Evolutionary conservation across 2,113 vertebrate genomes (phyloP).

Genomic region (Laticauda laticaudata): DNA sequence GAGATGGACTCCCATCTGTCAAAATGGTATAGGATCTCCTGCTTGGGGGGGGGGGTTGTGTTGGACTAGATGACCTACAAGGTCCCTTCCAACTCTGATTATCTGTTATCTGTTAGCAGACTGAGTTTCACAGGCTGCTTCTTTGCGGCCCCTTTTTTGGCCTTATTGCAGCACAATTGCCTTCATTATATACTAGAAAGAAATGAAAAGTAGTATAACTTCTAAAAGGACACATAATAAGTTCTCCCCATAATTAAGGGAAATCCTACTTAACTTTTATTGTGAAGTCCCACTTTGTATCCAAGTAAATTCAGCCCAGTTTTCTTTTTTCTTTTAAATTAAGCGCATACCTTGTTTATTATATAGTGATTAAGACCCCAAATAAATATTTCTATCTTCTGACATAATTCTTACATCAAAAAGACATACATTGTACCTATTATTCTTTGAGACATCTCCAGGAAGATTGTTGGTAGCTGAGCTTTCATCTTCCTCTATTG

Average conservation of each 20-base stretch:
- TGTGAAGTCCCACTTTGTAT: not conserved
- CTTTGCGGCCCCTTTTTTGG: not conserved
- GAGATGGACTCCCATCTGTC: too few species aligned
- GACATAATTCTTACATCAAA: not conserved
- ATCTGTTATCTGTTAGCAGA: not conserved
- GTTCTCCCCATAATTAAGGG: not conserved
- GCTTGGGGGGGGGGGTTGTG: too few species aligned
- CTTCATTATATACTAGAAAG: not conserved
- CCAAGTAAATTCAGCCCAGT: not conserved
- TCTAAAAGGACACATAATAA: not conserved
- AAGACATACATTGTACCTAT: not conserved
- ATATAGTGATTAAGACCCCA: not conserved
- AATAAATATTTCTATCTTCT: not conserved
- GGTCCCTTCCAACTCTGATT: too few species aligned
- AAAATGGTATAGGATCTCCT: too few species aligned
- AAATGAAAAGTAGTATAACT: not conserved
- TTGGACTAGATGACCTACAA: too few species aligned
- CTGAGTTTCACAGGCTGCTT: not conserved
- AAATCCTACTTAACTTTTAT: not conserved
- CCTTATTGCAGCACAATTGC: not conserved
- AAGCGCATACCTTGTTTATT: not conserved
- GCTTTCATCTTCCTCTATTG: not conserved
- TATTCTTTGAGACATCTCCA: not conserved
- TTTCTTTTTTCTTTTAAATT: not conserved
- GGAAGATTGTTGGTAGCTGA: not conserved